phyloP scores from a whole-genome alignment of 1,140 invertebrate species.

The Drosophila gunungcola region DNA sequence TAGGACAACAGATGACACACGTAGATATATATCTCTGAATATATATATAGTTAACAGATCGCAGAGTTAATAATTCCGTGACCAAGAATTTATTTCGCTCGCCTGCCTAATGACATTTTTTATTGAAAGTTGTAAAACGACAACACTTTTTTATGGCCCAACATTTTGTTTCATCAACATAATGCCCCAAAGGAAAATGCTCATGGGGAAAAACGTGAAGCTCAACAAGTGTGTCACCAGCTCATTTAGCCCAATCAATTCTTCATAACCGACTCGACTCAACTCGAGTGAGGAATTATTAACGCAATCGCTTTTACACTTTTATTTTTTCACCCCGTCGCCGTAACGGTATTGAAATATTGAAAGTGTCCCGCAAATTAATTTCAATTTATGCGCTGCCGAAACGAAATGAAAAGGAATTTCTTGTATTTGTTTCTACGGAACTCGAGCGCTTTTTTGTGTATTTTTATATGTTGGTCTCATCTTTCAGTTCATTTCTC shows the following conservation, averaged over 20 bases:
- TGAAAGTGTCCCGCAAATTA: conserved; percentile 80
- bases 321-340: conserved; percentile 15
- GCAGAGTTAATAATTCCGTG: conserved; percentile 51
- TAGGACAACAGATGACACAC: conserved; percentile 37
- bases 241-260: conserved; percentile 82
- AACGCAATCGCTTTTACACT: conserved; percentile 62
- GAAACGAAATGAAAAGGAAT: conserved; percentile 54
- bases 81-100: conserved; percentile 60
- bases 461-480: conserved; percentile 37
- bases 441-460: conserved; percentile 43
- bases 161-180: conserved; percentile 65
- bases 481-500: conserved; percentile 23
- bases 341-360: conserved; percentile 61
- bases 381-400: conserved; percentile 68
- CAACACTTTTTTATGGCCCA: conserved; percentile 66
- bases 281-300: conserved; percentile 67
- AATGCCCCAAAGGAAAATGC: conserved; percentile 24
- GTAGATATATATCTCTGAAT: not conserved
- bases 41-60: not conserved
- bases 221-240: conserved; percentile 81
- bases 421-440: conserved; percentile 63
- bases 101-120: conserved; percentile 70
- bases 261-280: conserved; percentile 58
- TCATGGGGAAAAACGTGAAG: conserved; percentile 46
- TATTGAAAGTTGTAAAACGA: conserved; percentile 75